Percentiles rank a stretch among this genome's conserved stretches.
These are phyloP conservation scores for Xestia xanthographa DNA, from an alignment of 2,888 invertebrate genomes.

Conservation along the genomic window DNA sequence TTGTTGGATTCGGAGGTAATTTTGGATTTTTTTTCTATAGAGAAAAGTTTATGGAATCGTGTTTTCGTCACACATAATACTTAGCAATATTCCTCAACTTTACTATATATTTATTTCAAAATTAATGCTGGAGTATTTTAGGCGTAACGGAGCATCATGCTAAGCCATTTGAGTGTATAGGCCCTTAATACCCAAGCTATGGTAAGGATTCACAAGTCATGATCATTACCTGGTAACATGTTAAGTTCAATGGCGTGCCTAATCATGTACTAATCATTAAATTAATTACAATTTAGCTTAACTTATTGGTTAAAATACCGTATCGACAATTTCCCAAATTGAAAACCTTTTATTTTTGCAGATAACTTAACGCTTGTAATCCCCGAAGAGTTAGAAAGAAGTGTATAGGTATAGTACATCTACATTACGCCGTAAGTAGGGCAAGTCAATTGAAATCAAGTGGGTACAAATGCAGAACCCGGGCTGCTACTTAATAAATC, in stretches of 20 bases:
- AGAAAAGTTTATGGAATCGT: no score
- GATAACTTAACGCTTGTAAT: not conserved
- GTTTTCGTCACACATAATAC: no score
- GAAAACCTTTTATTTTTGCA: not conserved
- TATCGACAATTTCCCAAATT: slow-evolving; percentile 6
- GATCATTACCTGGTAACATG: slow-evolving; percentile 53
- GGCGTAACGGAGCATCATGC: no score
- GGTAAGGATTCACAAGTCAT: slow-evolving; percentile 60
- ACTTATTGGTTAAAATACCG: slow-evolving; percentile 19
- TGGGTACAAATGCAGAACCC: not conserved
- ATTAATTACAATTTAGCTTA: slow-evolving; percentile 53
- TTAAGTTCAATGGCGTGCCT: slow-evolving; percentile 54
- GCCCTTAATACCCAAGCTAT: slow-evolving; percentile 59
- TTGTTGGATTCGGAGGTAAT: no score
- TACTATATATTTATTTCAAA: no score
- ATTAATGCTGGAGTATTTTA: no score
- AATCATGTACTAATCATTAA: slow-evolving; percentile 40
- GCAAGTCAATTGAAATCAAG: not conserved
- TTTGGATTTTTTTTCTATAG: no score
- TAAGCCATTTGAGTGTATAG: no score
- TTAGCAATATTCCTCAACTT: no score
- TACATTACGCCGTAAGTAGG: not conserved
- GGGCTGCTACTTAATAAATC: not conserved
- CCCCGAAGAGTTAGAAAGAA: not conserved
- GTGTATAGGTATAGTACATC: not conserved